Evolutionary conservation across 2,113 vertebrate species (phyloP).

Genomic region (Pelvicachromis taeniatus): DNA sequence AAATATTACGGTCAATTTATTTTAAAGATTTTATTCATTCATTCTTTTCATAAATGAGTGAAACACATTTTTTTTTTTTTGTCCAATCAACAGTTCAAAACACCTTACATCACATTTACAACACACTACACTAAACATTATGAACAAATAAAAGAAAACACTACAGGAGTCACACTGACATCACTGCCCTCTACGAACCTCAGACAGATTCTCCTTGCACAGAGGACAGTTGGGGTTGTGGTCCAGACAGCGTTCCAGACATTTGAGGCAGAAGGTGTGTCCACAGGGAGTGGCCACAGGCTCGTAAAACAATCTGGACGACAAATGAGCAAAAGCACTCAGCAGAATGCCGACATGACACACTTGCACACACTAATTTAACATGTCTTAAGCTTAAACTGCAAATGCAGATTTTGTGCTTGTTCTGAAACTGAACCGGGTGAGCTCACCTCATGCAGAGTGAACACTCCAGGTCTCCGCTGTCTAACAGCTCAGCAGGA

Average conservation of each 20-base stretch:
- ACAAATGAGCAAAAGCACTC: not conserved
- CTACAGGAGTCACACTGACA: not conserved
- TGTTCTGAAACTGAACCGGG: not conserved
- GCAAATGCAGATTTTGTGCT: not conserved
- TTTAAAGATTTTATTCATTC: not conserved
- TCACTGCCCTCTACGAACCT: conserved; percentile 66
- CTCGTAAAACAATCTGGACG: conserved; percentile 86
- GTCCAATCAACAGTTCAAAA: not conserved
- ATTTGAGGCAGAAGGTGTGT: conserved; percentile 94
- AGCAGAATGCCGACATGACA: not conserved
- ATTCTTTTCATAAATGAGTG: not conserved
- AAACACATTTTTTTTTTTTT: not conserved
- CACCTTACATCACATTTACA: not conserved
- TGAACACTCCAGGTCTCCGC: conserved; percentile 87
- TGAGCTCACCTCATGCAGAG: conserved; percentile 89
- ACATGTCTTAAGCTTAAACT: not conserved
- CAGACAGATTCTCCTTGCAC: conserved; percentile 89
- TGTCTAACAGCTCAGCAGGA: conserved; percentile 77
- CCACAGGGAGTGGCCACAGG: conserved; percentile 89
- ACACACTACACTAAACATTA: not conserved
- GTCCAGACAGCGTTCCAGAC: conserved; percentile 90
- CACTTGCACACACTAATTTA: not conserved
- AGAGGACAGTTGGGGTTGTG: conserved; percentile 88
- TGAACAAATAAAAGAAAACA: not conserved
- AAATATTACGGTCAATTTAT: not conserved